phyloP scores from a whole-genome alignment of 2,113 vertebrate species.

The Recurvirostra avosetta region DNA sequence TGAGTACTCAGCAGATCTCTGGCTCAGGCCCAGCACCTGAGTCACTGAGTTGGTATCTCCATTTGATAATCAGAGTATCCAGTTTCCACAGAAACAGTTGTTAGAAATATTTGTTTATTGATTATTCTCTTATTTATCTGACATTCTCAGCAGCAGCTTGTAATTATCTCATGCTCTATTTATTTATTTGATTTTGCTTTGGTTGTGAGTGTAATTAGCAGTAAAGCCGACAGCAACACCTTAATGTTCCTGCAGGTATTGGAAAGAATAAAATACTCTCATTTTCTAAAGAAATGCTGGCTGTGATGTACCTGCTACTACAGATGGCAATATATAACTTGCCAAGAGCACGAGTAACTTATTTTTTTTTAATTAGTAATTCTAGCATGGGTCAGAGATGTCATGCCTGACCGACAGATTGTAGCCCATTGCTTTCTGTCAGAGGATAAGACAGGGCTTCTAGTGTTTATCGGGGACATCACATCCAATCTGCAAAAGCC shows the following conservation, averaged over 20 bases:
- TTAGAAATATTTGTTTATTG: not conserved
- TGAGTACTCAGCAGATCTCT: not conserved
- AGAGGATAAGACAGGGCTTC: not conserved
- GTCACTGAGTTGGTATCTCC: not conserved
- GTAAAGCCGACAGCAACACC: not conserved
- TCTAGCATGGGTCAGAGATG: not conserved
- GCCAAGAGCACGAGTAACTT: not conserved
- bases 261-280: not conserved
- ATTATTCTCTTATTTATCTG: not conserved
- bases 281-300: not conserved
- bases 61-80: not conserved
- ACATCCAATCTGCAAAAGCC: not conserved
- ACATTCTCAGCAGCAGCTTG: not conserved
- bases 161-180: not conserved
- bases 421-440: not conserved
- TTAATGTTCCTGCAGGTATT: not conserved
- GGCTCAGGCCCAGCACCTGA: not conserved
- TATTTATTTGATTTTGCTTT: slow-evolving; percentile 7
- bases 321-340: not conserved
- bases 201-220: not conserved
- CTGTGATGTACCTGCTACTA: not conserved
- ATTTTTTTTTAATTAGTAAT: not conserved
- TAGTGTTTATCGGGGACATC: not conserved
- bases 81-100: not conserved
- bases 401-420: not conserved